Percentiles rank a stretch among this genome's conserved stretches.
These are phyloP conservation scores for Xenotilapia leptura DNA, from an alignment of 2,113 vertebrate species.

Conservation along the genomic window DNA sequence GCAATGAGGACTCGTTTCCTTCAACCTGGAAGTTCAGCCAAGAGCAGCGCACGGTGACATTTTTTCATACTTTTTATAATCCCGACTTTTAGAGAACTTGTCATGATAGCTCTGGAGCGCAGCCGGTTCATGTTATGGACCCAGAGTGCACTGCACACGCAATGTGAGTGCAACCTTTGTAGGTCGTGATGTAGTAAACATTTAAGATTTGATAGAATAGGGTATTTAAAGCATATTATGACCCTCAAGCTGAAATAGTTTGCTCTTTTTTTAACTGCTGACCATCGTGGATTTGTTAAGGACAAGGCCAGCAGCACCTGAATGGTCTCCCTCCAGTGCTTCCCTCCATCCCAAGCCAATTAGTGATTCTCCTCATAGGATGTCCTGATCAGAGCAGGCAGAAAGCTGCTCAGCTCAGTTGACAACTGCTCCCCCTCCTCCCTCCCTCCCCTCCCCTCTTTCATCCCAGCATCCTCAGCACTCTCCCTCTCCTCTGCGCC, in stretches of 20 bases:
- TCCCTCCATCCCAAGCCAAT: slow-evolving; percentile 56
- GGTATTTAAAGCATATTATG: neutral
- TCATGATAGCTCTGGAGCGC: neutral
- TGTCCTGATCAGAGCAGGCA: slow-evolving; percentile 54
- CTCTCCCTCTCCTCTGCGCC: slow-evolving; percentile 43
- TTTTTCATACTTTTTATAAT: neutral
- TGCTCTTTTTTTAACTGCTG: neutral
- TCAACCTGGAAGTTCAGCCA: neutral
- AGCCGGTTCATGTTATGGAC: neutral
- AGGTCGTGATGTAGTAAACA: neutral
- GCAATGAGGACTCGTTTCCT: neutral
- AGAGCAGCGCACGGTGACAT: neutral
- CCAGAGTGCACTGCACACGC: neutral
- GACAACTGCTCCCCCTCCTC: slow-evolving; percentile 6
- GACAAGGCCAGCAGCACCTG: slow-evolving; percentile 3
- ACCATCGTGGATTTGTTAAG: slow-evolving; percentile 10
- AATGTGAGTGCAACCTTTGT: neutral
- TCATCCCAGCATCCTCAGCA: slow-evolving; percentile 39
- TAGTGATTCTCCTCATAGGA: slow-evolving; percentile 52
- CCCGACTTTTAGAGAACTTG: neutral
- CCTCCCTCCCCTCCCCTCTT: neutral
- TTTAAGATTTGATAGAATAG: neutral
- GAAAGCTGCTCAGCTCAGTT: slow-evolving; percentile 6
- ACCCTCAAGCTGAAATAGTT: neutral
- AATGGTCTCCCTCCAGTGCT: neutral